Percentiles rank a stretch among this genome's conserved stretches.
phyloP scores from a whole-genome alignment of 2,113 vertebrate genomes.

The Pseudopodoces humilis region DNA sequence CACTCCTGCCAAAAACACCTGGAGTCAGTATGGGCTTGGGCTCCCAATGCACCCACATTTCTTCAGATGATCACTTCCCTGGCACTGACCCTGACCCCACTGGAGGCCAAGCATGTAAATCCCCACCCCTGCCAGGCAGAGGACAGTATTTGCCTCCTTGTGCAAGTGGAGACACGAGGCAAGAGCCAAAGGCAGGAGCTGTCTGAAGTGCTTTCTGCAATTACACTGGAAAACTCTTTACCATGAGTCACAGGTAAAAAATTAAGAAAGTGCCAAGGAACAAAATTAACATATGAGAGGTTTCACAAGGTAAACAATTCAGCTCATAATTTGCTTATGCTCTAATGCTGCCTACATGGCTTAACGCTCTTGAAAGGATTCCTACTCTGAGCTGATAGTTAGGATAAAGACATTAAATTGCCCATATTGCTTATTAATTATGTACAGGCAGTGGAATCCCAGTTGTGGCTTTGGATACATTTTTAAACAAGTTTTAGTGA shows the following conservation, averaged over 20 bases:
- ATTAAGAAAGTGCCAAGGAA: background rate
- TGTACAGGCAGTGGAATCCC: background rate
- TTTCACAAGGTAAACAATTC: background rate
- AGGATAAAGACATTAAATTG: background rate
- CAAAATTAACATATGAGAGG: background rate
- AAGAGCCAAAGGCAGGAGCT: background rate
- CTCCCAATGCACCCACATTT: fast-evolving
- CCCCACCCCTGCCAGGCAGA: background rate
- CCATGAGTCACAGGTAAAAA: background rate
- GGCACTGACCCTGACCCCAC: background rate
- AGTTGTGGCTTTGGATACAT: background rate
- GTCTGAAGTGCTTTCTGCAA: background rate
- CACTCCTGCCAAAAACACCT: background rate
- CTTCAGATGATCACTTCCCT: background rate
- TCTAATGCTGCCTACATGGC: background rate
- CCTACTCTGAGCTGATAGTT: background rate
- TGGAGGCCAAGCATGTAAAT: background rate
- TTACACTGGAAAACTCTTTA: conserved; percentile 1
- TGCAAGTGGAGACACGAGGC: background rate
- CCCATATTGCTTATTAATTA: background rate
- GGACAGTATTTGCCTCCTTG: background rate
- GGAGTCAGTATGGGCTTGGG: fast-evolving
- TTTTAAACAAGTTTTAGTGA: background rate
- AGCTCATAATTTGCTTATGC: background rate
- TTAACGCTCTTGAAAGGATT: background rate